These are phyloP conservation scores for Genyomyrus donnyi DNA, from an alignment of 2,113 vertebrate genomes.

Conservation along the genomic window DNA sequence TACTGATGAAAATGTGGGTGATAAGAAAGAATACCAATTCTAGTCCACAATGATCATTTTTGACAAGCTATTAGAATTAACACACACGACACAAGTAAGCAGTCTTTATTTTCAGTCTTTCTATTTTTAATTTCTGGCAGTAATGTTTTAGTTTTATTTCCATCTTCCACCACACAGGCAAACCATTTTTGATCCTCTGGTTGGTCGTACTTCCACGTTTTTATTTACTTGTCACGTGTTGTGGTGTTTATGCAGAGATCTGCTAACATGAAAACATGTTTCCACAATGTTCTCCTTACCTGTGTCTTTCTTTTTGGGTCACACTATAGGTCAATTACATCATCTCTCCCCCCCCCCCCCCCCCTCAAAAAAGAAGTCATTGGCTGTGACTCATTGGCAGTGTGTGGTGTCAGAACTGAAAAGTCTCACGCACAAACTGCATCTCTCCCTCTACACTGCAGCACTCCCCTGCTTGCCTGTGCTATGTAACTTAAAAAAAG, in stretches of 20 bases:
- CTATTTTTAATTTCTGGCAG: not conserved
- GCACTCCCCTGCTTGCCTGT: not conserved
- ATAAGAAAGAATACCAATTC: not conserved
- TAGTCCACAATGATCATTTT: not conserved
- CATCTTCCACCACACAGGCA: not conserved
- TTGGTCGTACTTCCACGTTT: not conserved
- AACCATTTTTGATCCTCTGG: not conserved
- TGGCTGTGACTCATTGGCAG: not conserved
- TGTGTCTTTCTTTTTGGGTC: not conserved
- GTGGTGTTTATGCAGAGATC: not conserved
- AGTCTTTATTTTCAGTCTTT: constrained; percentile 20
- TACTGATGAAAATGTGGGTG: not conserved
- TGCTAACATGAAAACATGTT: not conserved
- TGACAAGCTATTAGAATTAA: not conserved
- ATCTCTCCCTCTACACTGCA: not conserved
- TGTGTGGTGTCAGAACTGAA: not conserved
- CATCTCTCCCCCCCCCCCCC: not conserved
- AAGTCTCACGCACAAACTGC: no score
- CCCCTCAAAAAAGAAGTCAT: not conserved
- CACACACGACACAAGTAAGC: constrained; percentile 9
- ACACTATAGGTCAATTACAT: not conserved
- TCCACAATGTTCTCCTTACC: not conserved
- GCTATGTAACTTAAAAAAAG: constrained; percentile 42
- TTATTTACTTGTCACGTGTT: not conserved
- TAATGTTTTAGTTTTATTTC: not conserved